phyloP scores from a whole-genome alignment of 2,888 invertebrate genomes.

The Cosmopolites sordidus region DNA sequence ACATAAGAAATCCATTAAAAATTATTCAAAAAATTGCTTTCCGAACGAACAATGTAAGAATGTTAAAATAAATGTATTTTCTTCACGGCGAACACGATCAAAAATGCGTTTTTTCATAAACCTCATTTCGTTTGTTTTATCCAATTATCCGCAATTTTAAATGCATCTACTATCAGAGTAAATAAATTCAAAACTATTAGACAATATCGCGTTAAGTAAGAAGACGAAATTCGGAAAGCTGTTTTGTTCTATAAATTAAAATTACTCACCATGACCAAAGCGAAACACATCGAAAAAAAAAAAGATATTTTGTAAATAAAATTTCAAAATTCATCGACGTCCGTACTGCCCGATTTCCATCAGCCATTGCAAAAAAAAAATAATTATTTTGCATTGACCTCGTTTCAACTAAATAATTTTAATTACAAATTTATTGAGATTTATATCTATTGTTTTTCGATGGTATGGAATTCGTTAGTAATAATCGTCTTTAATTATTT shows the following conservation, averaged over 20 bases:
- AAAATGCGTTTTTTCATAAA: no score
- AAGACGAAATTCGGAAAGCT: no score
- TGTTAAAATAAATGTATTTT: no score
- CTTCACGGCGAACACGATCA: no score
- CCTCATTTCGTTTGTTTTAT: no score
- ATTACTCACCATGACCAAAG: constrained; percentile 4
- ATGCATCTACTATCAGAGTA: no score
- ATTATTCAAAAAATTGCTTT: no score
- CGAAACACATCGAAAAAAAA: neutral
- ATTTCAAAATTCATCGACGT: constrained; percentile 4
- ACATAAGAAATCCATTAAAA: no score
- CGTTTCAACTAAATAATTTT: constrained; percentile 9
- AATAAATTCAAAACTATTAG: no score
- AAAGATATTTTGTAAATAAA: constrained; percentile 3
- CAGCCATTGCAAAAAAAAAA: constrained; percentile 4
- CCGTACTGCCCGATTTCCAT: neutral
- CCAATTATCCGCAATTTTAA: no score
- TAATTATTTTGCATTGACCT: constrained; percentile 16
- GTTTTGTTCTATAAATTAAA: neutral
- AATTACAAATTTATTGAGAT: constrained; percentile 17
- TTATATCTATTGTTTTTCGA: constrained; percentile 7
- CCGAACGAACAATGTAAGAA: no score
- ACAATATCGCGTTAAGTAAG: no score
- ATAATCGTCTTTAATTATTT: constrained; percentile 7
- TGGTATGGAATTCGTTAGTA: constrained; percentile 4